phyloP scores from a whole-genome alignment of 1,140 invertebrate species.

The Cyclargus thomasi region DNA sequence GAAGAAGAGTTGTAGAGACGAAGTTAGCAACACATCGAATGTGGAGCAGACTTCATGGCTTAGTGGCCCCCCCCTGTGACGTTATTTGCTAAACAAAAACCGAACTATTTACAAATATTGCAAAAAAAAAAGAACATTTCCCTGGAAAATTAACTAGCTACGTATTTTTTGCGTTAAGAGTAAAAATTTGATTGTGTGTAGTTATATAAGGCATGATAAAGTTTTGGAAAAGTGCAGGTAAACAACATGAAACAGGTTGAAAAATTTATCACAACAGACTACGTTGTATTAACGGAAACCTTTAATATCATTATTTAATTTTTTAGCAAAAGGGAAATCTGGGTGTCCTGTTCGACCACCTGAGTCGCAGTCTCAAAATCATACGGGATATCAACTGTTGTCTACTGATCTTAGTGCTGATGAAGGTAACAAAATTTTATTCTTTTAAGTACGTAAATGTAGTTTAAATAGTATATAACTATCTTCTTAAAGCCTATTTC shows the following conservation, averaged over 20 bases:
- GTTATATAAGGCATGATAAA: conserved; percentile 48
- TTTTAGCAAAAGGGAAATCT: conserved; percentile 64
- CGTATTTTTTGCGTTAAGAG: no score
- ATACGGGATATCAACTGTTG: conserved; percentile 33
- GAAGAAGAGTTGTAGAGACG: no score
- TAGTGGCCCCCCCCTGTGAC: background rate
- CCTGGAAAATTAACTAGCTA: no score
- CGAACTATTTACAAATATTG: conserved; percentile 4
- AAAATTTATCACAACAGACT: conserved; percentile 17
- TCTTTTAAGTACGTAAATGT: no score
- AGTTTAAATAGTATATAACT: no score
- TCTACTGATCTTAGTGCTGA: conserved; percentile 41
- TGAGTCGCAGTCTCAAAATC: conserved; percentile 35
- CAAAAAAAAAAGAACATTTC: background rate
- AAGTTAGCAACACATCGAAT: no score
- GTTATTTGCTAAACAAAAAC: conserved; percentile 6
- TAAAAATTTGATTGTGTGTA: conserved; percentile 2
- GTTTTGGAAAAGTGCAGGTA: conserved; percentile 72
- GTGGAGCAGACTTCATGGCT: no score
- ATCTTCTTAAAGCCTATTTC: no score
- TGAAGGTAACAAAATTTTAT: conserved; percentile 43
- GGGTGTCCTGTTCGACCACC: conserved; percentile 64
- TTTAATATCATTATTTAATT: conserved; percentile 18
- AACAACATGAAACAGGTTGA: conserved; percentile 17
- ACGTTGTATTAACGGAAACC: conserved; percentile 13